These are phyloP conservation scores for Amblyopsis hoosieri DNA, from an alignment of 2,797 vertebrate genomes.

Conservation along the genomic window DNA sequence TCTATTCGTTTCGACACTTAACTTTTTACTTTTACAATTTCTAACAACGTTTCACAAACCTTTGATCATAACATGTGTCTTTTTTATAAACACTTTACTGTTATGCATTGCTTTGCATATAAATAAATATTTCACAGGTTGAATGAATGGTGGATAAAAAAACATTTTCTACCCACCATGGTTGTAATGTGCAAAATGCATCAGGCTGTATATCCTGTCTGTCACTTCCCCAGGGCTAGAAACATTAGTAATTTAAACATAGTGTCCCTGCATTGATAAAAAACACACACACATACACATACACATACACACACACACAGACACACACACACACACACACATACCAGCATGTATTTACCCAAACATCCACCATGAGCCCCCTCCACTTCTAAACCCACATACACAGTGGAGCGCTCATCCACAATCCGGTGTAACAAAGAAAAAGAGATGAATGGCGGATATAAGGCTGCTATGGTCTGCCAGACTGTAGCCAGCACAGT, in stretches of 20 bases:
- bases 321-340: conserved; percentile 24
- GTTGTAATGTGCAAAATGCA: background rate
- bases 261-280: conserved; percentile 30
- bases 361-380: conserved; percentile 41
- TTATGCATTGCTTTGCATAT: no score
- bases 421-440: conserved; percentile 76
- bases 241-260: conserved; percentile 19
- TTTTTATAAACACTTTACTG: no score
- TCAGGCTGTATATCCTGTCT: conserved; percentile 1
- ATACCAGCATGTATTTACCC: conserved; percentile 48
- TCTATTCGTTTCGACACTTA: no score
- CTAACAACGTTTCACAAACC: no score
- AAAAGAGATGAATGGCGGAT: conserved; percentile 80
- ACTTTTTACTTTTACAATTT: no score
- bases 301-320: conserved; percentile 22
- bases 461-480: conserved; percentile 65
- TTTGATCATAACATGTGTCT: no score
- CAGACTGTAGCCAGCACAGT: conserved; percentile 66
- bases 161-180: background rate
- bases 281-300: conserved; percentile 12
- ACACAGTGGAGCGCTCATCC: conserved; percentile 64
- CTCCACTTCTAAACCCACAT: conserved; percentile 41
- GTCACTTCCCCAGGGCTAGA: conserved; percentile 7
- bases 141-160: background rate
- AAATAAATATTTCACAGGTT: background rate